Evolutionary conservation across 2,888 invertebrate genomes (phyloP), one percentile per base, ranked within the genome.

Genomic region (Caenorhabditis sp.): DNA sequence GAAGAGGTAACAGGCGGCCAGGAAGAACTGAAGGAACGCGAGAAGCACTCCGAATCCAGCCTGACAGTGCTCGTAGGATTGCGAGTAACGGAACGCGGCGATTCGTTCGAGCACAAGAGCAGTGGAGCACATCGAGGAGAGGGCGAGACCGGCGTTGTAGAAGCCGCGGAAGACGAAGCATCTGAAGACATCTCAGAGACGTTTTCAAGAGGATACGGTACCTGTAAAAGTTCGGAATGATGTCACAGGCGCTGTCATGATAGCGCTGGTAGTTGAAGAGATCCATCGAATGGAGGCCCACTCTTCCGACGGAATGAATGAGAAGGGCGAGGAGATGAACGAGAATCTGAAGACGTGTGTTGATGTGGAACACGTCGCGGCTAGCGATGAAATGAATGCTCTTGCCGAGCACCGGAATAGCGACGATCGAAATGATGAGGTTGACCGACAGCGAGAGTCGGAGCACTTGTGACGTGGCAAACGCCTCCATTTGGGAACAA

Each of bases 191-290:
- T n/a, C n/a, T n/a, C n/a, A n/a, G n/a, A n/a, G n/a, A n/a, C n/a
- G n/a, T n/a, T n/a, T n/a, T n/a, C n/a, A n/a, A n/a, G n/a, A n/a
- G n/a, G n/a, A n/a, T n/a, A n/a, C n/a, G n/a, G n/a, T 3, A 70
- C 70, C 70, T 35, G 24, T 71, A 71, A 17, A 71, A 71, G n/a
- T 61, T 61, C 0, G 71, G 71, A 2, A 71, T 17, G 22, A 55
- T 45, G 13, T 71, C 55, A 41, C 71, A 71, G 2, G 53, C 71
- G 37, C 17, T 39, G 0, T 45, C 15, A 17, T 48, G 39, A 0
- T 35, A 39, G 5, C 43, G 26, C 30, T 61, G 55, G 24, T 71
- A 71, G 37, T 71, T 71, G 37, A 61, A 46, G 4, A 71, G 46
- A 32, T 71, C 71, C 6, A 52, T 20, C 8, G 71, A 52, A 32